Evolutionary conservation across 2,797 vertebrate genomes (phyloP).

Genomic region (Phataginus tetradactyla): DNA sequence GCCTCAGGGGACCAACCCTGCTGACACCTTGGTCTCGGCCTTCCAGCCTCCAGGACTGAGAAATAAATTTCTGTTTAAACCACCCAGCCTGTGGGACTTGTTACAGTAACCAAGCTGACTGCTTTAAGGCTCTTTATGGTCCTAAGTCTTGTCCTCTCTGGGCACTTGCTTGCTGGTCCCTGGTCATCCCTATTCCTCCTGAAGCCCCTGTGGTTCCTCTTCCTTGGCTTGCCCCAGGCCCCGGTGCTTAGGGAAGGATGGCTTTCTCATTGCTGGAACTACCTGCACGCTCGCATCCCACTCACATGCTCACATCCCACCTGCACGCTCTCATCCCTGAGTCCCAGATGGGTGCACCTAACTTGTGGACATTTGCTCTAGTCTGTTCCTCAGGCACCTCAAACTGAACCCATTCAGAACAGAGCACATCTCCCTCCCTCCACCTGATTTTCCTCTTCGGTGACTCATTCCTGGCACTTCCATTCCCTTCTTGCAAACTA

Average conservation of each 20-base stretch:
- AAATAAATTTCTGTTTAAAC: background rate
- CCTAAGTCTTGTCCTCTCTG: background rate
- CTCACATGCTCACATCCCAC: background rate
- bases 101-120: fast-evolving
- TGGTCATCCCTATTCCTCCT: background rate
- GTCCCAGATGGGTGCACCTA: fast-evolving
- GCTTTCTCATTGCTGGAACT: background rate
- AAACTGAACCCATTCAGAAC: background rate
- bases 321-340: background rate
- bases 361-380: no score
- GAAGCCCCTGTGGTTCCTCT: background rate
- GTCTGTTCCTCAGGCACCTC: background rate
- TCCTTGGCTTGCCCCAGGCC: background rate
- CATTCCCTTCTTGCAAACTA: background rate
- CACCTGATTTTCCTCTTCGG: background rate
- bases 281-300: background rate
- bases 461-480: background rate
- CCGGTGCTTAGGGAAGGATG: no score
- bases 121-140: no score
- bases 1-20: background rate
- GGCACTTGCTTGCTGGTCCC: background rate
- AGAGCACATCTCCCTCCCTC: fast-evolving
- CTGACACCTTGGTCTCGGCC: background rate
- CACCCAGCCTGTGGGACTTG: background rate
- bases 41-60: background rate